Conservation (phyloP, 2,113 vertebrate species). For the Mustela lutreola region DNA sequence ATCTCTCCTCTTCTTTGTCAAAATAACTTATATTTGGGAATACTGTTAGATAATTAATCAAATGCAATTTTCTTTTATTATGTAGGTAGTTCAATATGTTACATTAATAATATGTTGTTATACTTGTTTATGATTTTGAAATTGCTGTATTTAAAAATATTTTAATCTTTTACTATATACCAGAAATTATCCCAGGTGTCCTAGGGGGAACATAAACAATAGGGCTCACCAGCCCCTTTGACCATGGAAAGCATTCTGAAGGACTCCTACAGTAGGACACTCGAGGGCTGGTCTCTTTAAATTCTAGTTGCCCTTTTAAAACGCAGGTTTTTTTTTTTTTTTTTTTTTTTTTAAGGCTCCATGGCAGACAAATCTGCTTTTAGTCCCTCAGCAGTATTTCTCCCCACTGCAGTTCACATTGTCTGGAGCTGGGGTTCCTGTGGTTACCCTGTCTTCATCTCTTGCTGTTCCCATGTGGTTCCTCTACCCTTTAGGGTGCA, state of each 20-base stretch:
- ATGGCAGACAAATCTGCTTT: neutral
- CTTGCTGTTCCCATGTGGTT: neutral
- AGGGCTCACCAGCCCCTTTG: neutral
- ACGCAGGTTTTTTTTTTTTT: neutral
- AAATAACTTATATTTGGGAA: neutral
- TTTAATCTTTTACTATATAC: neutral
- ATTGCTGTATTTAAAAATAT: neutral
- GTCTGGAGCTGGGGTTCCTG: neutral
- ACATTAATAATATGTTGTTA: neutral
- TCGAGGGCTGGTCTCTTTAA: neutral
- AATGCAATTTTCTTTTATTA: neutral
- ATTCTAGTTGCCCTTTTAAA: neutral
- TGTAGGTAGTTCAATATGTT: neutral
- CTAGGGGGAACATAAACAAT: neutral
- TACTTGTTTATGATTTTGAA: neutral
- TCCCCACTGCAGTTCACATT: neutral
- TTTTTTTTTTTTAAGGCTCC: neutral
- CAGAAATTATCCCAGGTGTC: neutral
- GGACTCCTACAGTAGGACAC: neutral
- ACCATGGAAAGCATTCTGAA: neutral
- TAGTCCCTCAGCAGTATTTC: neutral
- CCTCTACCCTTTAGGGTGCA: neutral
- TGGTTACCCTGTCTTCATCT: neutral
- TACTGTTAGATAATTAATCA: neutral
- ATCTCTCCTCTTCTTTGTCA: neutral